phyloP scores from a whole-genome alignment of 2,888 invertebrate genomes.

The Imbricaverruca yamaguchii region DNA sequence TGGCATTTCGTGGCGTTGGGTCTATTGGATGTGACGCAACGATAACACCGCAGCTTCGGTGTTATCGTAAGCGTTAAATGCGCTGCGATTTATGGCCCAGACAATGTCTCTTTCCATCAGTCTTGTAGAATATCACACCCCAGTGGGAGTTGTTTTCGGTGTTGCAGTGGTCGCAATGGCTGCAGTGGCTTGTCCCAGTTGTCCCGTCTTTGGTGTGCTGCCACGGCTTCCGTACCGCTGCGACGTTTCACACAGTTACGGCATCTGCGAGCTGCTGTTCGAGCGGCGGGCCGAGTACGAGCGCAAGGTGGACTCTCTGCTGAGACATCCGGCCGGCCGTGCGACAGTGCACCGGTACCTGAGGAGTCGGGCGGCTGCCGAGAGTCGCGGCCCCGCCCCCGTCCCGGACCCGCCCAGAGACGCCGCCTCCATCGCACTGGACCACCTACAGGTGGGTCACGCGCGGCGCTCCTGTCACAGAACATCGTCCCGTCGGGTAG shows the following conservation, averaged over 20 bases:
- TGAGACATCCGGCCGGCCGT: neutral
- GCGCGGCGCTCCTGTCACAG: neutral
- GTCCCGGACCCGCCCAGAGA: neutral
- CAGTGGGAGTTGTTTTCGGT: no score
- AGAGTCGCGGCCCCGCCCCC: neutral
- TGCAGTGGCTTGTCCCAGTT: no score
- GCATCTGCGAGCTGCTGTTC: constrained; percentile 60
- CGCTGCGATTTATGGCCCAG: no score
- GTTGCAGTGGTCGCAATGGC: no score
- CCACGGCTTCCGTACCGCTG: no score
- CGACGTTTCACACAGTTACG: constrained; percentile 46
- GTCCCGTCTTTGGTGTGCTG: no score
- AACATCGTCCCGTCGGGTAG: constrained; percentile 36
- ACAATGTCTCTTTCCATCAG: no score
- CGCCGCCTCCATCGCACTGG: neutral
- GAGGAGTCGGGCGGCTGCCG: neutral
- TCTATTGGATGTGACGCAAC: no score
- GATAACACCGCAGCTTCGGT: no score
- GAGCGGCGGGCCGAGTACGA: constrained; percentile 54
- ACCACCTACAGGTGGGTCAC: constrained; percentile 27
- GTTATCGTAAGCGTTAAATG: no score
- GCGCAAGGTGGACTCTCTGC: constrained; percentile 50
- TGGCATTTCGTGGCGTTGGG: no score
- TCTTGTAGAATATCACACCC: no score
- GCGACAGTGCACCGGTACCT: neutral